These are phyloP conservation scores for Diorhabda sublineata DNA, from an alignment of 1,140 invertebrate species.

Conservation along the genomic window DNA sequence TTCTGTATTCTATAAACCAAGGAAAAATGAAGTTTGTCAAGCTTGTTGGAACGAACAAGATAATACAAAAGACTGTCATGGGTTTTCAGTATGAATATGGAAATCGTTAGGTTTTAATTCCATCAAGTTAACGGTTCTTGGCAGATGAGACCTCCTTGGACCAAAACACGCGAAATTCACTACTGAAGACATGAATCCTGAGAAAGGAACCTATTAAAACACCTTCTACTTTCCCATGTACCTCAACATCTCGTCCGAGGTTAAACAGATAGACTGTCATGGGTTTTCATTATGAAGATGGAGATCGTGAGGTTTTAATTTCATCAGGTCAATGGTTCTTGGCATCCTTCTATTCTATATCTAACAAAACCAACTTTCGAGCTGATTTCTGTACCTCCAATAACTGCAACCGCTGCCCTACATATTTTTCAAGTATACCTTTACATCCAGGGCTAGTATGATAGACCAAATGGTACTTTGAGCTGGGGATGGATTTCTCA, in stretches of 20 bases:
- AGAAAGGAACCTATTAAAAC: not conserved
- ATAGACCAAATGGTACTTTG: no score
- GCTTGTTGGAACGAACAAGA: no score
- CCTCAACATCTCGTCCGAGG: not conserved
- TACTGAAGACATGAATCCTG: no score
- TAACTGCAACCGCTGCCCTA: constrained; percentile 11
- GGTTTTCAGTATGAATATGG: constrained; percentile 12
- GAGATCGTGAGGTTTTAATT: constrained; percentile 10
- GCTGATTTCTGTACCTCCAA: constrained; percentile 9
- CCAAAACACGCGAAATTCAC: no score
- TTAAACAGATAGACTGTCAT: not conserved
- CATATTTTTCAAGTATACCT: constrained; percentile 10
- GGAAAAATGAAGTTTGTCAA: no score
- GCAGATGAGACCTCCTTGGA: not conserved
- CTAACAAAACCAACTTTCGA: constrained; percentile 9
- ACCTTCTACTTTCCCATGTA: not conserved
- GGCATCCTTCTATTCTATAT: constrained; percentile 1
- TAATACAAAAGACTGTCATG: not conserved
- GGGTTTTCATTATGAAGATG: constrained; percentile 12
- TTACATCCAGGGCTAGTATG: constrained; percentile 5
- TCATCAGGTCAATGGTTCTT: not conserved
- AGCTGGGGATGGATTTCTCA: not conserved
- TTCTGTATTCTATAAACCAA: no score
- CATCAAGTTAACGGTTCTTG: not conserved
- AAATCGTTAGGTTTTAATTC: constrained; percentile 7